Conservation (phyloP, 2,113 vertebrate genomes). For the Cyprinodon tularosa region DNA sequence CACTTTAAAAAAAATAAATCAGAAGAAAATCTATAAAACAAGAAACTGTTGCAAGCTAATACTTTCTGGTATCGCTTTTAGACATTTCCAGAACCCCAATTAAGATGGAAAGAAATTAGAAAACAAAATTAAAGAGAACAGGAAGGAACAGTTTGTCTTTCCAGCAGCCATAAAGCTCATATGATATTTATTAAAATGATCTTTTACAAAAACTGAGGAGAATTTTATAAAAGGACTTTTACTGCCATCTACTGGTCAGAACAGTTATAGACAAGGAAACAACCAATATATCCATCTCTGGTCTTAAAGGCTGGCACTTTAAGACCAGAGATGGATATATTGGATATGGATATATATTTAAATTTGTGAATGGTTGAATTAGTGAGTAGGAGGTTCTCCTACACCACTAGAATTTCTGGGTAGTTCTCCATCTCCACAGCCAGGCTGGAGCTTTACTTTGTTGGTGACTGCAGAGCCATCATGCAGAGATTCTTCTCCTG, state of each 20-base stretch:
- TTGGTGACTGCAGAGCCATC: neutral
- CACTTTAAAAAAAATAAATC: neutral
- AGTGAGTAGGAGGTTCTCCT: conserved; percentile 9
- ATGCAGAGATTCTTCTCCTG: neutral
- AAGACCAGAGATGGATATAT: no score
- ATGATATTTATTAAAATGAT: neutral
- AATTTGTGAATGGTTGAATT: conserved; percentile 24
- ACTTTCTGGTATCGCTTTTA: neutral
- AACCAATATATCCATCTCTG: neutral
- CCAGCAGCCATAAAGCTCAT: neutral
- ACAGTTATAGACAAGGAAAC: conserved; percentile 16
- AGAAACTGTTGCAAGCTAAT: neutral
- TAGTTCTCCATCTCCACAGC: neutral
- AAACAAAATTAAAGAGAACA: neutral
- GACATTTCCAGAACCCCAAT: neutral
- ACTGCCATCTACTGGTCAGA: conserved; percentile 71
- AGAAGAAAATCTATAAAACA: neutral
- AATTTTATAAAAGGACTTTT: conserved; percentile 19
- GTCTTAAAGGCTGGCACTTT: neutral
- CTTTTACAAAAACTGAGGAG: no score
- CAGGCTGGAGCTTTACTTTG: neutral
- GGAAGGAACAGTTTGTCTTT: neutral
- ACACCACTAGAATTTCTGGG: conserved; percentile 1
- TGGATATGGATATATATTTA: no score
- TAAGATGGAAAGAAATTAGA: neutral